Base-by-base conservation (phyloP, 2,797 vertebrate genomes). In the Tarsius wallacei region DNA sequence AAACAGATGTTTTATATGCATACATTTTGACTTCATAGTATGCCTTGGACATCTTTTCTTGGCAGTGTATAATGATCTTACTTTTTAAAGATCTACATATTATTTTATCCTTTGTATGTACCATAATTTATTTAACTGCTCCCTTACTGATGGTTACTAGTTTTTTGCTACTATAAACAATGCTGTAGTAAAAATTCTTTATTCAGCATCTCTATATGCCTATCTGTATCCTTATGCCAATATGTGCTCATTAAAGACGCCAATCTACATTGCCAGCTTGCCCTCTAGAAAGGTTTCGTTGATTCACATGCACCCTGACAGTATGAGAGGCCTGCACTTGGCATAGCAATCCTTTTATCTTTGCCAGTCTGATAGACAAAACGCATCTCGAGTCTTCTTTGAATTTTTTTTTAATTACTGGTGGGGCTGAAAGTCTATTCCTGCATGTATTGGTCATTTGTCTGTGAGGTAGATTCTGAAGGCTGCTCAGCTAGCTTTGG, bases 71-170 rank as follows among this genome's bases (percentile, higher is more conserved):
- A 80, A 74, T 87, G 70, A 76, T 84, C 76, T 87, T 14, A 57
- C 82, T 92, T 94, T 59, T 59, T 31, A 63, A 80, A 81, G 83
- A 42, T 87, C 71, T 84, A 47, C 36, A 2, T 68, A 76, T 77
- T 73, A 31, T 96, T 83, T 90, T 77, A 61, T 95, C 96, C 86
- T 96, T 90, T 88, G 80, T 82, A 31, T 73, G 5, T 49, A 59
- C 73, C 68, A 61, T 82, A 78, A 91, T 93, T 90, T 87, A 86
- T 57, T 90, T 87, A 94, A 47, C 9, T 28, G n/a, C 19, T 94
- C 77, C 51, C 31, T 85, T 85, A 36, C 70, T 78, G 76, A 24
- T 61, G 61, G 64, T 51, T 51, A 81, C 76, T 82, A 71, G 74
- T 68, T 63, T 91, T 78, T 89, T 73, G 66, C 61, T 82, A 49